Conservation (phyloP, 2,888 invertebrate species). For the Atethmia centrago region DNA sequence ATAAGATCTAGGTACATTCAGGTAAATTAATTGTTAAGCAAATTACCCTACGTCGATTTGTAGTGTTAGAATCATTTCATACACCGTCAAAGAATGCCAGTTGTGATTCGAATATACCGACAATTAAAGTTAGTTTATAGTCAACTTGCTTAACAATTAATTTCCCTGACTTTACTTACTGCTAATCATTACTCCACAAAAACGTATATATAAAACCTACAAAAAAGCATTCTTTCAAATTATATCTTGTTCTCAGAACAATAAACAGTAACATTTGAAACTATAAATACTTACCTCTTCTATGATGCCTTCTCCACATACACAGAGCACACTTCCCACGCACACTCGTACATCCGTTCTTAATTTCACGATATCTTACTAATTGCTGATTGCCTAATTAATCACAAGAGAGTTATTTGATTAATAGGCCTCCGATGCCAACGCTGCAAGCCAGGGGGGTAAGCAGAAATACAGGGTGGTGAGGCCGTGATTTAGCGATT, state of each 20-base stretch:
- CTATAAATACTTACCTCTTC: too few relatives aligned
- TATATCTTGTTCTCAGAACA: neutral
- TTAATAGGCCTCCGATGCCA: slow-evolving; percentile 85
- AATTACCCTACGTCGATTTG: neutral
- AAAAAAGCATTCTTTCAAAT: neutral
- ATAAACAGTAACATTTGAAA: neutral
- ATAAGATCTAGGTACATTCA: neutral
- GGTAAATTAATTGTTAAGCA: neutral
- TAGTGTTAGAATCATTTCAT: neutral
- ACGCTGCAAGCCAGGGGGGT: slow-evolving; percentile 49
- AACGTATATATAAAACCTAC: neutral
- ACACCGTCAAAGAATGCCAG: neutral
- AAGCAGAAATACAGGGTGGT: slow-evolving; percentile 73
- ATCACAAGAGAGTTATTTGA: slow-evolving; percentile 88
- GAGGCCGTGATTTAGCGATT: slow-evolving; percentile 69
- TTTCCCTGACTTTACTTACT: neutral
- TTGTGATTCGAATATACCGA: neutral
- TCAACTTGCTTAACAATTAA: neutral
- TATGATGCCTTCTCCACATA: slow-evolving; percentile 15
- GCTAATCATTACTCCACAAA: neutral
- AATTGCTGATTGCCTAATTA: slow-evolving; percentile 89
- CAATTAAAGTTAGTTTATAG: neutral
- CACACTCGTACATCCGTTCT: slow-evolving; percentile 48
- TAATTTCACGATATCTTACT: slow-evolving; percentile 82
- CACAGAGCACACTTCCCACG: neutral